A percentile compares a stretch with the other conserved stretches of the same genome.
Conservation (phyloP, 2,797 vertebrate genomes). For the Typhlichthys eigenmanni region DNA sequence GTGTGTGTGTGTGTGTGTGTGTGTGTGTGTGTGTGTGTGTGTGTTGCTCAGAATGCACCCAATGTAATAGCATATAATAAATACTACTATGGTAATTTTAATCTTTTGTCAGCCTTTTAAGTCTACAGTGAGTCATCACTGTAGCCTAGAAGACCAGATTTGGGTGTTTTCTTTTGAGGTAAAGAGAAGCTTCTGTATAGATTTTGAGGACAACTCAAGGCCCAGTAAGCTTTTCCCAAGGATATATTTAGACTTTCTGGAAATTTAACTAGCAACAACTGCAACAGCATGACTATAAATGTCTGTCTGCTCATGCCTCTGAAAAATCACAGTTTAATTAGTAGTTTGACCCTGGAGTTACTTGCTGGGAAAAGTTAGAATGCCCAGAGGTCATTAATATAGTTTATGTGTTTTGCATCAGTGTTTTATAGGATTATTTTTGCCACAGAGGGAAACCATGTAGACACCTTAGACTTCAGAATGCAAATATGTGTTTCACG, state of each 20-base stretch:
- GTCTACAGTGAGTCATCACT: constrained; percentile 22
- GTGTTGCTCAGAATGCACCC: constrained; percentile 1
- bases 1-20: too few species aligned
- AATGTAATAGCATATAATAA: background rate
- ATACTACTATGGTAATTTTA: constrained; percentile 5
- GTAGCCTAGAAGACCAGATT: constrained; percentile 16
- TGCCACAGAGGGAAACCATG: constrained; percentile 20
- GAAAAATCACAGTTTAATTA: constrained; percentile 47
- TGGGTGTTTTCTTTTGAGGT: background rate
- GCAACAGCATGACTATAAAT: constrained; percentile 30
- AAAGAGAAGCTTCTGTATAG: constrained; percentile 12
- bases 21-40: background rate
- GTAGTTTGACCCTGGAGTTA: constrained; percentile 44
- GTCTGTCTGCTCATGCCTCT: constrained; percentile 21
- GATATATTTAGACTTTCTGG: constrained; percentile 31
- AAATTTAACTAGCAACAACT: constrained; percentile 35
- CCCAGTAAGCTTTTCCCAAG: constrained; percentile 12
- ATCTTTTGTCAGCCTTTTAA: constrained; percentile 12
- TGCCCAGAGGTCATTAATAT: constrained; percentile 43
- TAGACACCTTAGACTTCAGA: constrained; percentile 8
- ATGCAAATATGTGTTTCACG: constrained; percentile 20
- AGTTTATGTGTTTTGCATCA: constrained; percentile 42
- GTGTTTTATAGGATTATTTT: constrained; percentile 43
- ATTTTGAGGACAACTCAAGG: constrained; percentile 4
- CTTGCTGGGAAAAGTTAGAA: constrained; percentile 34